Evolutionary conservation across 1,140 invertebrate species (phyloP).

Genomic region (Apolygus lucorum): DNA sequence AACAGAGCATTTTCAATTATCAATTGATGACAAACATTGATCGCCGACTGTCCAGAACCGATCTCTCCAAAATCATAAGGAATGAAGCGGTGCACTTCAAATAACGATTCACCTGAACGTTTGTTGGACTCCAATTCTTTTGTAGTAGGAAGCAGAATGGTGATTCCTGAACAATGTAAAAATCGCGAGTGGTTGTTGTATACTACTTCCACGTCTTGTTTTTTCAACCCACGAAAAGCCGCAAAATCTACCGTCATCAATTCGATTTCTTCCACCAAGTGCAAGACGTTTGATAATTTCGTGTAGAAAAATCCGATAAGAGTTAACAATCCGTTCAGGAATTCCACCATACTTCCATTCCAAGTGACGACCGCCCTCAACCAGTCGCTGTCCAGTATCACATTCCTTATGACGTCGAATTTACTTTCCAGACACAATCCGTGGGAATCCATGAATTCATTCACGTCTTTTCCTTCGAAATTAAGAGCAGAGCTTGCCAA

Average conservation of each 20-base stretch:
- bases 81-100: background rate
- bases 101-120: background rate
- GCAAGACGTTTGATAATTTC: background rate
- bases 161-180: background rate
- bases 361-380: background rate
- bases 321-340: background rate
- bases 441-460: background rate
- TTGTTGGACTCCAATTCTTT: background rate
- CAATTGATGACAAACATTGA: background rate
- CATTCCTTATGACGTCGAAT: background rate
- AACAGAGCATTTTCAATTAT: background rate
- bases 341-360: background rate
- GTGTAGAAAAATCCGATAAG: background rate
- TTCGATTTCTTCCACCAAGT: background rate
- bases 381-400: background rate
- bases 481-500: too few species aligned
- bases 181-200: background rate
- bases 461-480: background rate
- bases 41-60: background rate
- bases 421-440: background rate
- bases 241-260: background rate
- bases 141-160: background rate
- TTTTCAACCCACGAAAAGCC: background rate
- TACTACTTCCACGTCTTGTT: background rate
- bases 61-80: background rate